Percentiles rank a stretch among this genome's conserved stretches.
Conservation (phyloP, 2,797 vertebrate genomes). For the Lagocephalus sceleratus region DNA sequence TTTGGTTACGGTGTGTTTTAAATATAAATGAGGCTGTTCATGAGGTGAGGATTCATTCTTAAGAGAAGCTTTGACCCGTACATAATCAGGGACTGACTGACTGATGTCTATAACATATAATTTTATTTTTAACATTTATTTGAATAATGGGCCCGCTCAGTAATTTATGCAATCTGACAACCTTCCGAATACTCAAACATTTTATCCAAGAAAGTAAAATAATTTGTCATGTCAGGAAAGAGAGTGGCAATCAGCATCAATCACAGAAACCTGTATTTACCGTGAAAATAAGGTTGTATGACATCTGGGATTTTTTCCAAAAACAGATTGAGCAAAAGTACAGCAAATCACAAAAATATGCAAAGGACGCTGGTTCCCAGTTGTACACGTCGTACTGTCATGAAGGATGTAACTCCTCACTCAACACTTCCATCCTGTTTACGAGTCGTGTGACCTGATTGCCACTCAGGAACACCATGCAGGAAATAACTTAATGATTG, state of each 20-base stretch:
- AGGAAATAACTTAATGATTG: slow-evolving; percentile 77
- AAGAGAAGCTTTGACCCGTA: no score
- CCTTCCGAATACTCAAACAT: no score
- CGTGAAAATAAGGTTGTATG: neutral
- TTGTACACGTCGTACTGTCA: slow-evolving; percentile 53
- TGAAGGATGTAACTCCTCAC: slow-evolving; percentile 79
- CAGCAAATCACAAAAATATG: slow-evolving; percentile 11
- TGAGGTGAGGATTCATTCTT: no score
- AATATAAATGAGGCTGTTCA: no score
- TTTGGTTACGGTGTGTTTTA: no score
- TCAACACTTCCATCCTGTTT: slow-evolving; percentile 82
- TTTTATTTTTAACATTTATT: neutral
- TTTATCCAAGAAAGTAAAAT: no score
- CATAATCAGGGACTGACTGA: neutral
- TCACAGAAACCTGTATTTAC: no score
- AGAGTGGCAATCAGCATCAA: no score
- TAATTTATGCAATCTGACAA: no score
- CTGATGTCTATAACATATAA: neutral
- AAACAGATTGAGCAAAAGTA: slow-evolving; percentile 6
- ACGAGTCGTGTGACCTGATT: slow-evolving; percentile 72
- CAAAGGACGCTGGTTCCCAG: slow-evolving; percentile 34
- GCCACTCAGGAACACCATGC: slow-evolving; percentile 73
- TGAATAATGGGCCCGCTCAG: neutral
- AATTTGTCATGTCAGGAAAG: no score
- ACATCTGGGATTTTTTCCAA: no score